Evolutionary conservation across 1,140 invertebrate genomes (phyloP), one percentile per base, ranked within the genome.

Genomic region (Manduca sexta): DNA sequence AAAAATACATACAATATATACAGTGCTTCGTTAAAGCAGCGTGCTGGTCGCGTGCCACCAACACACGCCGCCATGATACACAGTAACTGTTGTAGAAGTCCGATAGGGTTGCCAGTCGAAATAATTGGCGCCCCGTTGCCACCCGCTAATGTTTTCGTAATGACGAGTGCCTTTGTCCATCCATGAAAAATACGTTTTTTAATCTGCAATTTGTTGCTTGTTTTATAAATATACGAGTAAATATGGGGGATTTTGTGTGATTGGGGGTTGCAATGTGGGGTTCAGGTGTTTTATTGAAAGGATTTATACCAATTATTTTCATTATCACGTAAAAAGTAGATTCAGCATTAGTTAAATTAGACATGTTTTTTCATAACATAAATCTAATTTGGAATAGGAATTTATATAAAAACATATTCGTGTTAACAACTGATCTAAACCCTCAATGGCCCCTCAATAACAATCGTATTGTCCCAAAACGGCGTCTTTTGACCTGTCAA

Each of bases 61-160:
- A 69, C 72, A 74, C 71, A 69, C 69, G 73, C 63, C 57, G 52
- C 44, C 66, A 63, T 65, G 73, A 71, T 65, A 49, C 62, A 74
- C 56, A 63, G 60, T 59, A 63, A 74, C 69, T 62, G 68, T 76
- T 72, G 78, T 76, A 67, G 69, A 65, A 74, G 48, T 33, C 45
- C 56, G 73, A 76, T 77, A 64, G 74, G 74, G 74, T 74, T 78
- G 71, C 72, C 50, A 74, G 61, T 52, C 49, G 60, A 64, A 76
- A 76, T 84, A 84, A 84, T 84, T 84, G 80, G 80, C 77, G 60
- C 72, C 80, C 80, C 74, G 80, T 73, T 59, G 77, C 42, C 69
- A 62, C 63, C 64, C 69, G 69, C 58, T 76, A 77, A 74, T 84
- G 70, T 81, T 84, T 78, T 77, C 60, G 73, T 84, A 83, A 83